Base-by-base conservation (phyloP, 1,140 invertebrate species). In the Brachystomella parvula region DNA sequence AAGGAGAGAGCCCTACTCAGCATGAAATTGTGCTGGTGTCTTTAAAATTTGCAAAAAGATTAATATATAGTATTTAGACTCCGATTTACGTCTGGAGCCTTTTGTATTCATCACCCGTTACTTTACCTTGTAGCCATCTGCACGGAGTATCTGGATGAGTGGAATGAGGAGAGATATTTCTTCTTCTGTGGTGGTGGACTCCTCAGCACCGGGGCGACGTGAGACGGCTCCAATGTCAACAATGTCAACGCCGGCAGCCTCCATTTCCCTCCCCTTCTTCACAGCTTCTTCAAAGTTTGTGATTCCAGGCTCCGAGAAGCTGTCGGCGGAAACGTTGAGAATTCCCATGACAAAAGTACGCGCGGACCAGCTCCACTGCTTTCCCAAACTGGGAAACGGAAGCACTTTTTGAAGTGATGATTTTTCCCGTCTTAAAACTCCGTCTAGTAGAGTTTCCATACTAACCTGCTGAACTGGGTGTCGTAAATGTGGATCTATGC, bases 211-310 rank as follows among this genome's bases (percentile, higher is more conserved):
- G 3, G 49, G 49, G 24, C 49, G 12, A 6, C 49, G 49, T 53
- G 49, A 53, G 12, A 53, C 49, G 21, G 49, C 49, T 15, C 49
- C 49, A 53, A 53, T 53, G 49, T 53, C 49, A 53, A 53, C 24
- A 6, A 53, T 53, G 49, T 53, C 49, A 9, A 26, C 49, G 24
- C 49, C 49, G 21, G 49, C 49, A 6, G 9, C 24, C 6, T 6
- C 49, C 49, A 53, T 53, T 15, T 9, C 9, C 21, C 6, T 15
- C 6, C 12, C 49, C 21, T 6, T 24, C 24, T 15, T 19, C 21
- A 24, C 49, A 26, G 24, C 49, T 53, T 15, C 49, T 24, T 53
- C 49, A 6, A 53, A 24, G 9, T 9, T 6, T 6, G 49, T 9
- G 6, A 53, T 26, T 53, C 49, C 49, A 15, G 49, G 49, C 24